phyloP scores from a whole-genome alignment of 2,888 invertebrate genomes.

The Rapana venosa region DNA sequence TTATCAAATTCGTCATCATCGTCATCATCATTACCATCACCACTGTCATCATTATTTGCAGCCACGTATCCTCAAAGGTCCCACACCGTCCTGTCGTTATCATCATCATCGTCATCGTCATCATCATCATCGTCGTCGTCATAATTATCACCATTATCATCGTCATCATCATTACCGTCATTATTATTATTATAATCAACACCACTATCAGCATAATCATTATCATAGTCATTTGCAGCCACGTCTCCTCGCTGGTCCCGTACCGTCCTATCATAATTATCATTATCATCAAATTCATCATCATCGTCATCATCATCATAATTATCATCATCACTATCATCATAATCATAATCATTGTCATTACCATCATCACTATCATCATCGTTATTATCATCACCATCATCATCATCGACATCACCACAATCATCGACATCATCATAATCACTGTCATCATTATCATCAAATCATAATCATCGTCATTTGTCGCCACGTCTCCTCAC shows the following conservation, averaged over 20 bases:
- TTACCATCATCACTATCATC: neutral
- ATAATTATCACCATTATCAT: too few species aligned
- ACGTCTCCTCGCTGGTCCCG: neutral
- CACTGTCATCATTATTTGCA: neutral
- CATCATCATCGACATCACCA: neutral
- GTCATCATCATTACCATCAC: neutral
- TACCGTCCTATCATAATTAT: neutral
- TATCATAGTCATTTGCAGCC: neutral
- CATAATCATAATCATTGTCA: neutral
- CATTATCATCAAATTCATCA: too few species aligned
- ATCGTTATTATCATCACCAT: neutral
- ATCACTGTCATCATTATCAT: neutral
- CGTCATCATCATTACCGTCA: too few species aligned
- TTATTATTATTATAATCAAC: neutral
- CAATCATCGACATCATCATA: neutral
- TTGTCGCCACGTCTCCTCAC: too few species aligned
- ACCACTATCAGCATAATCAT: neutral
- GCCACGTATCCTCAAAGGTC: too few species aligned
- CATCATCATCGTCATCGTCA: neutral
- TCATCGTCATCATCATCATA: too few species aligned
- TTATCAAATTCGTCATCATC: too few species aligned
- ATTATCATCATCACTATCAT: neutral
- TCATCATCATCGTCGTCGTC: neutral
- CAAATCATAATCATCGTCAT: too few species aligned
- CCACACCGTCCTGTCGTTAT: neutral